phyloP scores from a whole-genome alignment of 2,113 vertebrate genomes.

The Elaphurus davidianus region DNA sequence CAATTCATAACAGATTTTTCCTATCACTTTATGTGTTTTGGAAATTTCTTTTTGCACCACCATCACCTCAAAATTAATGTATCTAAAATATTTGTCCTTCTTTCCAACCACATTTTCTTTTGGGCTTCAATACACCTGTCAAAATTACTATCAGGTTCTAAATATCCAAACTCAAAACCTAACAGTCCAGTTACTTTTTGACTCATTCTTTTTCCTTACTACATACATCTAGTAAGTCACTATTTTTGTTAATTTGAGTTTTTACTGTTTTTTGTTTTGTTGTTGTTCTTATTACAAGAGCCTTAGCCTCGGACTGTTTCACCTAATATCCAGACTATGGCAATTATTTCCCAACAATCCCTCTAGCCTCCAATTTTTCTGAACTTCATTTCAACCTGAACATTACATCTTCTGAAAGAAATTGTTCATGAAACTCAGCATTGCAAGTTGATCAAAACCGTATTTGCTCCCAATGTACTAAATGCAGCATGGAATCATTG shows the following conservation, averaged over 20 bases:
- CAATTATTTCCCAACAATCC: background rate
- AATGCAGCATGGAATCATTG: background rate
- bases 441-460: background rate
- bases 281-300: background rate
- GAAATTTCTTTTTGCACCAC: background rate
- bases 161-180: background rate
- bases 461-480: background rate
- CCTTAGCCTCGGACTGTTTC: background rate
- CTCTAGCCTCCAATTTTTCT: background rate
- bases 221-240: background rate
- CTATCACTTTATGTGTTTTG: background rate
- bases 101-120: background rate
- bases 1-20: background rate
- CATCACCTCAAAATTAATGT: background rate
- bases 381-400: background rate
- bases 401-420: background rate
- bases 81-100: background rate
- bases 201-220: background rate
- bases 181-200: background rate
- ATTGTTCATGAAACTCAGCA: background rate
- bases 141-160: background rate
- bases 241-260: background rate
- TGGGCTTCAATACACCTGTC: background rate
- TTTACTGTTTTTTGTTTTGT: background rate
- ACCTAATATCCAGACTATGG: background rate